Evolutionary conservation across 2,797 vertebrate genomes (phyloP).

Genomic region (Hephaestus fuliginosus): DNA sequence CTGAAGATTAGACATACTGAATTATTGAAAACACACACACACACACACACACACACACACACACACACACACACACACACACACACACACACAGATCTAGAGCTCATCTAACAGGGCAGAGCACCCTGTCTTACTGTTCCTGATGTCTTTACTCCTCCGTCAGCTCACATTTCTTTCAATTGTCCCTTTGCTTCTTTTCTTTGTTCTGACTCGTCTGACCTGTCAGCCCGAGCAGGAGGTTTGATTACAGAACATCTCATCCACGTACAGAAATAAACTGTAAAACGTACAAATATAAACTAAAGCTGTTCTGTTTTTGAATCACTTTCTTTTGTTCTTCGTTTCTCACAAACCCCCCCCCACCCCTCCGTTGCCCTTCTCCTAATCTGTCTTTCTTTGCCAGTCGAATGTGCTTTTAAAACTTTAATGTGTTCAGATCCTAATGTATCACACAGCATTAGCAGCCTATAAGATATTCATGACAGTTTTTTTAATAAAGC

Average conservation of each 20-base stretch:
- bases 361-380: not conserved
- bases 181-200: not conserved
- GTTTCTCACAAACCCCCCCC: not conserved
- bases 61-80: slow-evolving; percentile 34
- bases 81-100: slow-evolving; percentile 14
- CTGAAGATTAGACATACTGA: slow-evolving; percentile 67
- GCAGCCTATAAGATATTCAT: slow-evolving; percentile 82
- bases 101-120: slow-evolving; percentile 14
- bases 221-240: not conserved
- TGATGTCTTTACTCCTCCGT: not conserved
- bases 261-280: slow-evolving; percentile 22
- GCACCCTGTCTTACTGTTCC: not conserved
- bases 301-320: slow-evolving; percentile 6
- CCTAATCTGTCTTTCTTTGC: slow-evolving; percentile 38
- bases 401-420: slow-evolving; percentile 73
- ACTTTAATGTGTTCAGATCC: slow-evolving; percentile 83
- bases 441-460: slow-evolving; percentile 78
- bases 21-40: slow-evolving; percentile 75
- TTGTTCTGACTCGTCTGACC: not conserved
- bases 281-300: slow-evolving; percentile 20
- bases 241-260: not conserved
- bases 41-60: slow-evolving; percentile 30
- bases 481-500: slow-evolving; percentile 76
- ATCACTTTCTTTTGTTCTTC: slow-evolving; percentile 27
- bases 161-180: not conserved